Evolutionary conservation across 2,113 vertebrate genomes (phyloP).

Genomic region (Poeciliopsis prolifica): DNA sequence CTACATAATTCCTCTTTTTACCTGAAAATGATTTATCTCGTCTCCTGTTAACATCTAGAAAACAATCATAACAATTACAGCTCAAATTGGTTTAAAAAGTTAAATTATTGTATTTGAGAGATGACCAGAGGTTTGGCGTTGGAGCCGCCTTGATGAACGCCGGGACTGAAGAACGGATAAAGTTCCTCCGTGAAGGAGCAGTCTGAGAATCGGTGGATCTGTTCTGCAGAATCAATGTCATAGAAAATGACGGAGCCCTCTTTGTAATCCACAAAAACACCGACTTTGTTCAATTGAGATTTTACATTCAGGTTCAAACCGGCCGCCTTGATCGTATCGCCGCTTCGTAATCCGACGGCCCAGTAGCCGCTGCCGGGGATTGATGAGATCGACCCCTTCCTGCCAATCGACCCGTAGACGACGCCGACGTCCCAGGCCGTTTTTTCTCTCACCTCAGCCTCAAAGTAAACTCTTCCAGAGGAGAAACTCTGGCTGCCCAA

Average conservation of each 20-base stretch:
- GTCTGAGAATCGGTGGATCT: conserved; percentile 12
- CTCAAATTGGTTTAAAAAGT: too few species aligned
- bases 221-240: conserved; percentile 19
- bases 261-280: conserved; percentile 44
- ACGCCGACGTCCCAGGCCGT: conserved; percentile 50
- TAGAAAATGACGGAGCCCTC: background rate
- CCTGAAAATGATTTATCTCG: too few species aligned
- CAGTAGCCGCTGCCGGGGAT: conserved; percentile 7
- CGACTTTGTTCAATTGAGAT: conserved; percentile 13
- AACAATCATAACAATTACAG: too few species aligned
- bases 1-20: too few species aligned
- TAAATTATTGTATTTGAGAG: background rate
- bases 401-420: conserved; percentile 23
- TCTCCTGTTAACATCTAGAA: too few species aligned
- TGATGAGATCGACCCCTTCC: background rate
- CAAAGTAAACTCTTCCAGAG: conserved; percentile 47
- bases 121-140: conserved; percentile 34
- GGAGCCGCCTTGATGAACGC: background rate
- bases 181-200: conserved; percentile 41
- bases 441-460: conserved; percentile 43
- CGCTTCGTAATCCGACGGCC: conserved; percentile 18
- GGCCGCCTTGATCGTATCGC: background rate
- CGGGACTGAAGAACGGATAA: conserved; percentile 31
- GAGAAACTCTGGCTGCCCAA: conserved; percentile 43
- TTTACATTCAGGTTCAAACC: background rate